Evolutionary conservation across 2,797 vertebrate species (phyloP).

Genomic region (Gallinago stenura): DNA sequence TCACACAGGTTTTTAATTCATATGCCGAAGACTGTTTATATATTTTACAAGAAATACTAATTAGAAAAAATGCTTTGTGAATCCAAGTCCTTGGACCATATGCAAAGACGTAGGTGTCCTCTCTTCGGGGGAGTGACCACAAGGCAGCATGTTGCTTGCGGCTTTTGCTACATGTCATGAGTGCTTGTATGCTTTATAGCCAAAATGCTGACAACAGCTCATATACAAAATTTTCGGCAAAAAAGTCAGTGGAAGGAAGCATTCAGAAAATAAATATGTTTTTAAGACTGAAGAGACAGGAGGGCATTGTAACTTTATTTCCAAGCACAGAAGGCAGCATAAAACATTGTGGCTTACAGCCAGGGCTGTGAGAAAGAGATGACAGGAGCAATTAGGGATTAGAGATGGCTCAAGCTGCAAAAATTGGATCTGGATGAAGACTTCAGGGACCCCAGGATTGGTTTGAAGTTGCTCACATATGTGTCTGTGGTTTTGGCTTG

Average conservation of each 20-base stretch:
- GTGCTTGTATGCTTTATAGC: conserved; percentile 25
- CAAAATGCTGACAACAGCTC: conserved; percentile 72
- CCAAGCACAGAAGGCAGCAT: conserved; percentile 65
- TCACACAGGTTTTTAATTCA: conserved; percentile 66
- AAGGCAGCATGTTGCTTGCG: conserved; percentile 48
- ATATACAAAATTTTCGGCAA: conserved; percentile 52
- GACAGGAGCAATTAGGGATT: conserved; percentile 74
- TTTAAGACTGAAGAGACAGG: conserved; percentile 65
- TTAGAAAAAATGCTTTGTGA: conserved; percentile 52
- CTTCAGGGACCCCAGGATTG: conserved; percentile 55
- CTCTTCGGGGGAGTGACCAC: conserved; percentile 41
- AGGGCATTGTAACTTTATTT: conserved; percentile 66
- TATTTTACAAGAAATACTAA: conserved; percentile 70
- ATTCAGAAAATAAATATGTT: conserved; percentile 68
- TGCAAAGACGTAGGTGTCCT: conserved; percentile 66
- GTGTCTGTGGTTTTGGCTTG: conserved; percentile 70
- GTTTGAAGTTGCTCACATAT: conserved; percentile 74
- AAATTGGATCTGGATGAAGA: conserved; percentile 72
- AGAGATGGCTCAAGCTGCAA: conserved; percentile 71
- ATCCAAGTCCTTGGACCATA: conserved; percentile 29
- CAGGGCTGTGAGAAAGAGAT: conserved; percentile 69
- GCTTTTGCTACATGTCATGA: conserved; percentile 53
- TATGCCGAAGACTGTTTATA: conserved; percentile 41
- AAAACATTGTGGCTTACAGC: conserved; percentile 61
- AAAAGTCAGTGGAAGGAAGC: conserved; percentile 53